Evolutionary conservation across 2,888 invertebrate genomes (phyloP).

Genomic region (Ochropacha duplaris): DNA sequence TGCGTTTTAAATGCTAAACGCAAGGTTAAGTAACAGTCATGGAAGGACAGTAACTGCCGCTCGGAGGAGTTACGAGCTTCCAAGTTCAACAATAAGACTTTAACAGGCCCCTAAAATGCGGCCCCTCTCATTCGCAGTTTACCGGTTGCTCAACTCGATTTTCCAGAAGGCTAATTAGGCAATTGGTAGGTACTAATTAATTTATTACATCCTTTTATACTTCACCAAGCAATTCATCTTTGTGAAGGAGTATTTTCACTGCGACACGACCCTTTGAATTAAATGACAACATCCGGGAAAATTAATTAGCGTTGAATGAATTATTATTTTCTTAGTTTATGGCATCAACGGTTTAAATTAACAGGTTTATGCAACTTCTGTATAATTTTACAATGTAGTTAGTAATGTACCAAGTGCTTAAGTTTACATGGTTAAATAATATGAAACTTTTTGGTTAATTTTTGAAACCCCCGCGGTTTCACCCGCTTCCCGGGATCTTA

Average conservation of each 20-base stretch:
- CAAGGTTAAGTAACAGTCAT: conserved; percentile 28
- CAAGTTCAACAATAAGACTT: conserved; percentile 62
- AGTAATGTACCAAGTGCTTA: no score
- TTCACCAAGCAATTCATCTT: conserved; percentile 32
- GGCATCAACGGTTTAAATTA: no score
- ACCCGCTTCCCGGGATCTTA: no score
- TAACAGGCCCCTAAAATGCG: conserved; percentile 57
- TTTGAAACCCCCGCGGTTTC: no score
- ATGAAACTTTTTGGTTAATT: no score
- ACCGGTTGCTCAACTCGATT: conserved; percentile 43
- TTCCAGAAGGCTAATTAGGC: conserved; percentile 50
- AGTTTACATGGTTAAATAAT: no score
- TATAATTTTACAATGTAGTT: no score
- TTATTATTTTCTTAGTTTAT: conserved; percentile 5
- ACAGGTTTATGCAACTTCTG: no score
- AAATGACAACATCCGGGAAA: conserved; percentile 6
- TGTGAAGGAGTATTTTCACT: conserved; percentile 20
- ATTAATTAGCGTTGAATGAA: conserved; percentile 17
- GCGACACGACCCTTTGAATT: background rate
- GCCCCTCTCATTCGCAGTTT: conserved; percentile 41
- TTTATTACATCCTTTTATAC: conserved; percentile 37
- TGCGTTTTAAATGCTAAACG: conserved; percentile 6
- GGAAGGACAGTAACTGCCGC: conserved; percentile 39
- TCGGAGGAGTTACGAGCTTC: conserved; percentile 41
- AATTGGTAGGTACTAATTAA: conserved; percentile 47